Percentiles rank a stretch among this genome's conserved stretches.
phyloP scores from a whole-genome alignment of 1,140 invertebrate genomes.

The Cydia splendana region DNA sequence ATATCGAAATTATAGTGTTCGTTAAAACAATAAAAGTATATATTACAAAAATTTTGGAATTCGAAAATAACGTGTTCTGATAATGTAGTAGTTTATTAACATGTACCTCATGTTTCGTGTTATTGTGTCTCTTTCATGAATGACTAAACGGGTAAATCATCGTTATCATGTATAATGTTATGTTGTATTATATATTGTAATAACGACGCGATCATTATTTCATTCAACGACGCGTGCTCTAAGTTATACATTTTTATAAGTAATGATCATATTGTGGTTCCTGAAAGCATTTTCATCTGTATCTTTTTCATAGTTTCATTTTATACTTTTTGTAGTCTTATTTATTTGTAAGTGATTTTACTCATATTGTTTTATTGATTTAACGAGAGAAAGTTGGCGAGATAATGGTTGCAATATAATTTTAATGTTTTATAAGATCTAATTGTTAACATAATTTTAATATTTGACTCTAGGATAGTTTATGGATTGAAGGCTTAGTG shows the following conservation, averaged over 20 bases:
- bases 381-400: conserved; percentile 6
- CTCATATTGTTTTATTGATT: conserved; percentile 4
- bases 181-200: not conserved
- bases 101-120: not conserved
- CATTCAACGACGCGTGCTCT: not conserved
- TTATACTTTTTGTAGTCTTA: conserved; percentile 13
- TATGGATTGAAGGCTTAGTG: not conserved
- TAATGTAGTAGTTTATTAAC: not conserved
- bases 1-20: not conserved
- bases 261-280: conserved; percentile 52
- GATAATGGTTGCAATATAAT: conserved; percentile 21
- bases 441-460: conserved; percentile 24
- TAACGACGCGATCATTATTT: not conserved
- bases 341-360: conserved; percentile 24
- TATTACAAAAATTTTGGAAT: not conserved
- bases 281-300: conserved; percentile 60
- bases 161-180: not conserved
- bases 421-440: conserved; percentile 29
- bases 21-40: not conserved
- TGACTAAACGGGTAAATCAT: not conserved
- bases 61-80: not conserved
- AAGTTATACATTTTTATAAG: conserved; percentile 26
- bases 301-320: conserved; percentile 23
- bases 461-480: conserved; percentile 8
- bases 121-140: not conserved